These are phyloP conservation scores for Sterna hirundo DNA, from an alignment of 2,113 vertebrate species.

Conservation along the genomic window DNA sequence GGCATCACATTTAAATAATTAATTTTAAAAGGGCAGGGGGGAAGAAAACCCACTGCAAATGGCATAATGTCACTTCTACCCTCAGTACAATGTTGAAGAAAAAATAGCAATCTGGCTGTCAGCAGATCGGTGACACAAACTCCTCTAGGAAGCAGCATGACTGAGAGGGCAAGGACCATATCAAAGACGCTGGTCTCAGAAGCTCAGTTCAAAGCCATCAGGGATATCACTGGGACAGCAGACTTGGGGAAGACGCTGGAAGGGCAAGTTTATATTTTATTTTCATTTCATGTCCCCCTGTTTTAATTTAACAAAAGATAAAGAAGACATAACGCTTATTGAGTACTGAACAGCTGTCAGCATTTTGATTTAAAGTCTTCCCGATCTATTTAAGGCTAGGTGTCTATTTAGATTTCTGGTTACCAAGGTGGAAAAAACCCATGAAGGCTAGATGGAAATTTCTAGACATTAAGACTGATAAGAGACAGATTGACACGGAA, in stretches of 20 bases:
- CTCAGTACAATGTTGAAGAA: not conserved
- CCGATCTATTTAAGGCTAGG: not conserved
- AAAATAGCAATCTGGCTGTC: constrained; percentile 12
- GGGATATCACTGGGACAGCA: not conserved
- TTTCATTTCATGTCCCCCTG: not conserved
- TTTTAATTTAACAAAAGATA: not conserved
- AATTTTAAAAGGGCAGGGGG: not conserved
- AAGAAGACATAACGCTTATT: not conserved
- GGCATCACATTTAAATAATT: not conserved
- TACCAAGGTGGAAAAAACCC: not conserved
- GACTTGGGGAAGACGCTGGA: not conserved
- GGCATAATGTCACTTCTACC: not conserved
- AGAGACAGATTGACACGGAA: not conserved
- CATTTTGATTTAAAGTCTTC: not conserved
- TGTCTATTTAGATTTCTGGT: not conserved
- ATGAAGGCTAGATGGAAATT: not conserved
- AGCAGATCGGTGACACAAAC: constrained; percentile 24
- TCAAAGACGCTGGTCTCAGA: not conserved
- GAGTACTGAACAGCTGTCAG: not conserved
- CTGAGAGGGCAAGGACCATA: constrained; percentile 16
- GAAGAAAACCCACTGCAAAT: not conserved
- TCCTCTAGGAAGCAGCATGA: constrained; percentile 30
- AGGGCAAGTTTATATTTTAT: not conserved
- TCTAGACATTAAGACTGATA: not conserved
- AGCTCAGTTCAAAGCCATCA: constrained; percentile 15